phyloP scores from a whole-genome alignment of 2,113 vertebrate species.

The Oncorhynchus nerka region DNA sequence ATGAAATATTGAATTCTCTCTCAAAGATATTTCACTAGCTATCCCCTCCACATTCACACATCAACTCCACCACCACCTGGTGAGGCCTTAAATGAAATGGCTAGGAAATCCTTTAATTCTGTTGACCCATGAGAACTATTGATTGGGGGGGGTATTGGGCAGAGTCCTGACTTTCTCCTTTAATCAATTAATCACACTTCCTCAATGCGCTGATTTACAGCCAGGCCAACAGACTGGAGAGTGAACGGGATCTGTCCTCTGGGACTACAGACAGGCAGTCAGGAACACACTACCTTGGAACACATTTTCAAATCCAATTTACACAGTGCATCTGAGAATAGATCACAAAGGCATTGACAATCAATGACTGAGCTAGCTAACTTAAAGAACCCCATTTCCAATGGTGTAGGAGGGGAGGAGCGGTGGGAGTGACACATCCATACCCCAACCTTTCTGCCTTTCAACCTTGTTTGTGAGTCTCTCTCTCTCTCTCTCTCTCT shows the following conservation, averaged over 20 bases:
- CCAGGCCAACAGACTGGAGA: background rate
- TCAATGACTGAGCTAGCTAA: conserved; percentile 26
- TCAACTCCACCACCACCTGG: background rate
- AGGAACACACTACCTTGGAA: background rate
- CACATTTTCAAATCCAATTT: conserved; percentile 8
- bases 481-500: background rate
- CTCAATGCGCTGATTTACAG: conserved; percentile 30
- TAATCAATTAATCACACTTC: conserved; percentile 46
- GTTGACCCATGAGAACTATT: conserved; percentile 29
- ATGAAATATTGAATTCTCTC: conserved; percentile 30
- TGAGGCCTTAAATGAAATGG: conserved; percentile 14
- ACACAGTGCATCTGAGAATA: conserved; percentile 2
- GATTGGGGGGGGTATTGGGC: conserved; percentile 23
- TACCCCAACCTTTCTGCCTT: conserved; percentile 21
- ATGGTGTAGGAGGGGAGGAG: background rate
- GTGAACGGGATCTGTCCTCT: background rate
- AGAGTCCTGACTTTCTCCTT: conserved; percentile 23
- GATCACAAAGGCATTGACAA: conserved; percentile 17
- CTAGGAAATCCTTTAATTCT: conserved; percentile 17
- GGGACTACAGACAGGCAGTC: background rate
- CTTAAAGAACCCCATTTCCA: background rate
- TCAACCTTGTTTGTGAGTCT: background rate
- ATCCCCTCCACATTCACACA: conserved; percentile 11
- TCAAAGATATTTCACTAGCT: conserved; percentile 2
- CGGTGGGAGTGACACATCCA: background rate